A percentile compares a stretch with the other conserved stretches of the same genome.
phyloP scores from a whole-genome alignment of 2,113 vertebrate species.

The Charadrius vociferus region DNA sequence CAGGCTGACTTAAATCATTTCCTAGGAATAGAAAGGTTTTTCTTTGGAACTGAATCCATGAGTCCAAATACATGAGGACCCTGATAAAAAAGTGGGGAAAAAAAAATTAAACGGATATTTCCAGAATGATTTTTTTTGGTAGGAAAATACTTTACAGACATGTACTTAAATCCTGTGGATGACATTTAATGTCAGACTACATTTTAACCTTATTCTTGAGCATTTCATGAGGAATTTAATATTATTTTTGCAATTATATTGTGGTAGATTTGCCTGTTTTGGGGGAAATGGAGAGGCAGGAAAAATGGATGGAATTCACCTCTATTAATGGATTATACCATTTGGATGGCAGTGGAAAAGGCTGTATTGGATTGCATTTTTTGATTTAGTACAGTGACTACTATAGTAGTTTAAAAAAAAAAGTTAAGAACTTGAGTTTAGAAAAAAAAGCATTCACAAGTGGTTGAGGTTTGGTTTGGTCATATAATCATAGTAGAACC shows the following conservation, averaged over 20 bases:
- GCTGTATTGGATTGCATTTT: not conserved
- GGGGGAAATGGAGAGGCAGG: not conserved
- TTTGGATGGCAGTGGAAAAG: not conserved
- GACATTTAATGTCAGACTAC: not conserved
- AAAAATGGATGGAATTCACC: not conserved
- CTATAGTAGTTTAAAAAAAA: not conserved
- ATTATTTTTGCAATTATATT: not conserved
- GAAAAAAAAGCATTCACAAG: not conserved
- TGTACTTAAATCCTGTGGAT: not conserved
- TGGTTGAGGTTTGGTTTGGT: not conserved
- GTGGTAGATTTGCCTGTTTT: not conserved
- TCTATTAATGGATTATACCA: not conserved
- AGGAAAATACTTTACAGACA: not conserved
- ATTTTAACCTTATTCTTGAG: not conserved
- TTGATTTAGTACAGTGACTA: not conserved
- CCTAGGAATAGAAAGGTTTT: not conserved
- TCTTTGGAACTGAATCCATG: not conserved
- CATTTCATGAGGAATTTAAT: not conserved
- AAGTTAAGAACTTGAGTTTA: not conserved
- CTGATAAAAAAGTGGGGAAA: not conserved
- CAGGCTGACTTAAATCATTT: not conserved
- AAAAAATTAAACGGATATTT: not conserved
- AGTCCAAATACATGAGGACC: not conserved
- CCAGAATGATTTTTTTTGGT: not conserved
- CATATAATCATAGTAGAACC: not conserved